Percentiles rank a stretch among this genome's conserved stretches.
Evolutionary conservation across 2,888 invertebrate species (phyloP).

Genomic region (Neoscelio sp.): DNA sequence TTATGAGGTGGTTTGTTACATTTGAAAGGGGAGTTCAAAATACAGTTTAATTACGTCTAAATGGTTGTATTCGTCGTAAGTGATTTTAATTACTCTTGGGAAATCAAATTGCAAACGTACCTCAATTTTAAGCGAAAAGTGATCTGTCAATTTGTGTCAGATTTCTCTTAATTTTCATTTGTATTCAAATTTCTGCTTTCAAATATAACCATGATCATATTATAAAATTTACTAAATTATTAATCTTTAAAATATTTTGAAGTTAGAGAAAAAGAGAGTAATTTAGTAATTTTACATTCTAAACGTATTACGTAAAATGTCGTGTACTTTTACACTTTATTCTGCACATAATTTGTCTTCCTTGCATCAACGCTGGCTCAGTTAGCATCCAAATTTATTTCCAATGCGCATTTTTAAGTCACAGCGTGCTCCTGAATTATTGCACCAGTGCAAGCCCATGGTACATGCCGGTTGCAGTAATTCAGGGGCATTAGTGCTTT

Average conservation of each 20-base stretch:
- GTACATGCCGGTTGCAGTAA: conserved; percentile 53
- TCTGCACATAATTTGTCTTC: conserved; percentile 4
- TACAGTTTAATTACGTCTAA: conserved; percentile 15
- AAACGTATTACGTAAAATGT: too few relatives aligned
- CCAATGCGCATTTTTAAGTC: conserved; percentile 53
- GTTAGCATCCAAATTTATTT: conserved; percentile 48
- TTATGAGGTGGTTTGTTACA: too few relatives aligned
- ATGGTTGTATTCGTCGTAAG: conserved; percentile 16
- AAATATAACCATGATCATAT: too few relatives aligned
- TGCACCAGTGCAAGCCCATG: conserved; percentile 23
- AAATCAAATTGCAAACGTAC: conserved; percentile 43
- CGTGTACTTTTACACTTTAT: neutral
- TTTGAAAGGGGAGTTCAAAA: too few relatives aligned
- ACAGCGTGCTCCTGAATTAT: conserved; percentile 51
- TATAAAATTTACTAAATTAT: too few relatives aligned
- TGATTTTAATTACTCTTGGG: conserved; percentile 45
- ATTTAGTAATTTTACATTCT: too few relatives aligned
- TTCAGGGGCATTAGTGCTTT: conserved; percentile 56
- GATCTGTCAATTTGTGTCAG: neutral
- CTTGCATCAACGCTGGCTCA: conserved; percentile 31
- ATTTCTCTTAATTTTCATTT: conserved; percentile 17
- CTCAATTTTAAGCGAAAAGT: conserved; percentile 35
- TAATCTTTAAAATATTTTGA: conserved; percentile 1
- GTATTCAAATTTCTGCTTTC: neutral
- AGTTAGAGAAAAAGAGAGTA: too few relatives aligned